phyloP scores from a whole-genome alignment of 2,888 invertebrate species.

The Xestia rhomboidea region DNA sequence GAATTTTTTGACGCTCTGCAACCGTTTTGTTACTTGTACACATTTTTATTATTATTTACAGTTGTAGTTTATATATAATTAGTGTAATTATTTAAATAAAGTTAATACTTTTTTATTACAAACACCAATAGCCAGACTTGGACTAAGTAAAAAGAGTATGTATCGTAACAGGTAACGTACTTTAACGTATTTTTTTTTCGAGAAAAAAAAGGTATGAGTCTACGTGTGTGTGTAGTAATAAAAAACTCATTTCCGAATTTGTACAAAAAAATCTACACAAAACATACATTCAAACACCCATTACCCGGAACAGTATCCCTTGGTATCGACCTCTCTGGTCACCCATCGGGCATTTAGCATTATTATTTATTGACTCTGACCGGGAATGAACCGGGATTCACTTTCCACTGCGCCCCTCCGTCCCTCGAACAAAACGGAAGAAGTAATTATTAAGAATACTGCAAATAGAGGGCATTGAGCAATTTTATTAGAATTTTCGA shows the following conservation, averaged over 20 bases:
- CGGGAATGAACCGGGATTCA: slow-evolving; percentile 77
- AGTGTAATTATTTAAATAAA: too few relatives aligned
- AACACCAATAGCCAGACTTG: neutral
- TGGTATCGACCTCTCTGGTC: slow-evolving; percentile 78
- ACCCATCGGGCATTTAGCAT: slow-evolving; percentile 86
- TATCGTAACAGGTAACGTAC: too few relatives aligned
- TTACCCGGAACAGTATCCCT: slow-evolving; percentile 61
- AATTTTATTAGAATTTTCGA: slow-evolving; percentile 80
- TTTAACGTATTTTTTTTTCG: too few relatives aligned
- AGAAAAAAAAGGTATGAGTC: neutral
- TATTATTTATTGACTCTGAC: slow-evolving; percentile 88
- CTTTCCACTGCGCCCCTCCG: slow-evolving; percentile 83
- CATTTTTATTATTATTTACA: too few relatives aligned
- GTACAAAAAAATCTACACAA: slow-evolving; percentile 18
- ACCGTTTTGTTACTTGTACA: too few relatives aligned
- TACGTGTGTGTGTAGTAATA: neutral
- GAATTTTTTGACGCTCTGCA: too few relatives aligned
- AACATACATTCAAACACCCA: slow-evolving; percentile 47
- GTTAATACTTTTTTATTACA: neutral
- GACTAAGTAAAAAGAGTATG: neutral
- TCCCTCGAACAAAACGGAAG: slow-evolving; percentile 87
- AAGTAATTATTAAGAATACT: slow-evolving; percentile 90
- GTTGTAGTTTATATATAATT: too few relatives aligned
- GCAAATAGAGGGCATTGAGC: slow-evolving; percentile 84
- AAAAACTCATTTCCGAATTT: neutral